Evolutionary conservation across 64 coral and sea anemone genomes (phyloP), one percentile per base, ranked within the genome.

Genomic region (Stichodactyla helianthus): DNA sequence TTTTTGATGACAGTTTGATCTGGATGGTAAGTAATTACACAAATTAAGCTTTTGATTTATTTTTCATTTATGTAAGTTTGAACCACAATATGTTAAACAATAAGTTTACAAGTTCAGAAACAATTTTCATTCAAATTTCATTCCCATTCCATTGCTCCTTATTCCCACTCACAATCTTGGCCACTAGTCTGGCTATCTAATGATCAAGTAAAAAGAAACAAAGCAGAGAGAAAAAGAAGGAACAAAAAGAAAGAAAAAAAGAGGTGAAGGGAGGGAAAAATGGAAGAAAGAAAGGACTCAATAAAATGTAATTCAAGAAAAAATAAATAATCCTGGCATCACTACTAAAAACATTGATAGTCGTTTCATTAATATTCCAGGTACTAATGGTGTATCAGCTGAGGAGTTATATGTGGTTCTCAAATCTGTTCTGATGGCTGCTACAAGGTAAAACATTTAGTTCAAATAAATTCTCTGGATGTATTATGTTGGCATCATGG

Each of bases 381-480:
- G 85, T 15, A 82, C 85, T 86, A 93, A 95, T 22, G 97, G 97
- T 56, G 91, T 99, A 17, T 92, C 93, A 50, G 77, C 88, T 77
- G 89, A 84, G 26, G 97, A 99, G 78, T 54, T 99, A 5, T 71
- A 83, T 52, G 86, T 95, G 51, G 93, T 95, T 51, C 83, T 99
- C 9, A 99, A 93, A 82, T 99, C 97, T 59, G 90, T 92, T 59
- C 82, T 99, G 15, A 87, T 87, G 31, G 93, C 97, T 17, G 91
- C 97, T 2, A 82, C 88, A 86, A 89, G 93, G 97, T 99, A 71
- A 87, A 80, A 13, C 26, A 18, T 63, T 63, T 20, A 74, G 18
- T 74, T 19, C 70, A 76, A 20, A 76, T 6, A 23, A 12, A 4
- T 4, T 59, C 35, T 44, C 35, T 44, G 35, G 35, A 44, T 44